phyloP scores from a whole-genome alignment of 1,140 invertebrate genomes.

The Eubasilissa regina region DNA sequence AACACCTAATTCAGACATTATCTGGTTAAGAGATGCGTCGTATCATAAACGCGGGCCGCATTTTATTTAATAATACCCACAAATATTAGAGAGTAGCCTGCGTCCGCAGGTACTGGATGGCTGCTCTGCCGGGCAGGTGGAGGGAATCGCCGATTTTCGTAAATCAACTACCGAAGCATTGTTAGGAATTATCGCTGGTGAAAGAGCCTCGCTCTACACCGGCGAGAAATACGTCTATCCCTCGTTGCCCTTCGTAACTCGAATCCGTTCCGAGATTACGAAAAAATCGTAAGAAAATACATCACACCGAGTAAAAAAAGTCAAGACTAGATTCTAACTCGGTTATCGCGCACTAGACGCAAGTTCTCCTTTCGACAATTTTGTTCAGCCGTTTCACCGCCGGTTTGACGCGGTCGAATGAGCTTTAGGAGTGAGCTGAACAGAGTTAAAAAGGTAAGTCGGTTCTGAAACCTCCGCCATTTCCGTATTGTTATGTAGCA shows the following conservation, averaged over 20 bases:
- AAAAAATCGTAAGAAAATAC: slow-evolving; percentile 11
- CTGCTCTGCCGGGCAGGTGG: background rate
- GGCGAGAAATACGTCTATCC: background rate
- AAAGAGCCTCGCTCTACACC: slow-evolving; percentile 2
- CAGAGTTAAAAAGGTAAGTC: slow-evolving; percentile 30
- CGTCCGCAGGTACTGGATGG: background rate
- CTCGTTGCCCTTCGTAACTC: background rate
- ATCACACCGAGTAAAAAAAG: background rate
- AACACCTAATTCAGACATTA: slow-evolving; percentile 8
- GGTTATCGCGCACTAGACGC: background rate
- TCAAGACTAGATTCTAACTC: background rate
- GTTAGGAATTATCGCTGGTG: slow-evolving; percentile 49
- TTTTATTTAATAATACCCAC: background rate
- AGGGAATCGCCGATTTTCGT: slow-evolving; percentile 40
- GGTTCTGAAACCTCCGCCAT: slow-evolving; percentile 36
- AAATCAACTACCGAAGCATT: slow-evolving; percentile 52
- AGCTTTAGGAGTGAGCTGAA: slow-evolving; percentile 9
- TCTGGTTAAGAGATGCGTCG: too few species aligned
- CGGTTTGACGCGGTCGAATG: background rate
- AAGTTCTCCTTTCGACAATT: background rate
- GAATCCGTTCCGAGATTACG: slow-evolving; percentile 8
- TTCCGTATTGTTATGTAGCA: slow-evolving; percentile 59
- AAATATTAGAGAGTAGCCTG: background rate
- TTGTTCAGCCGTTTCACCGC: background rate
- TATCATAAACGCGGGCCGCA: background rate